These are phyloP conservation scores for Oligia latruncula DNA, from an alignment of 2,888 invertebrate species.

Conservation along the genomic window DNA sequence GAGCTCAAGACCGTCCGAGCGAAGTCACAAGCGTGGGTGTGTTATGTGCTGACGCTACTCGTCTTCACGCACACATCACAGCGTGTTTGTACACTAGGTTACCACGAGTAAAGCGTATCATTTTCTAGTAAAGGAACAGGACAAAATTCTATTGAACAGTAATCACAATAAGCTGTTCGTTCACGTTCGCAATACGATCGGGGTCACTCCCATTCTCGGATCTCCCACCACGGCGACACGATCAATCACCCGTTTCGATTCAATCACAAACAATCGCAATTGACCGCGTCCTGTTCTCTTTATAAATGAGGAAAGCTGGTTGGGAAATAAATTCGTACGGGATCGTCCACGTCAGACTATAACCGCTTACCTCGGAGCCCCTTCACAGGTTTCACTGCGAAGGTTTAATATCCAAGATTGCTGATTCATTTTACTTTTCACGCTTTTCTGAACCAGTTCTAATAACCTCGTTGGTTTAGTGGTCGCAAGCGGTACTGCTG, in stretches of 20 bases:
- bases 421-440: constrained; percentile 39
- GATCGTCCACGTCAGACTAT: constrained; percentile 22
- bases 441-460: constrained; percentile 6
- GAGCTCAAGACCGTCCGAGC: background rate
- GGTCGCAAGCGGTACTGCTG: too few species aligned
- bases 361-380: constrained; percentile 42
- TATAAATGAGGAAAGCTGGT: constrained; percentile 56
- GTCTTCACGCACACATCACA: background rate
- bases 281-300: constrained; percentile 65
- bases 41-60: background rate
- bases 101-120: background rate
- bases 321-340: constrained; percentile 57
- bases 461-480: too few species aligned
- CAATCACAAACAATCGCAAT: constrained; percentile 69
- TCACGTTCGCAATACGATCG: constrained; percentile 41
- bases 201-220: constrained; percentile 40
- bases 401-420: constrained; percentile 44
- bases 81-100: background rate
- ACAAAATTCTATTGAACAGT: constrained; percentile 42
- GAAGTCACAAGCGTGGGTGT: background rate
- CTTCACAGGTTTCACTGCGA: constrained; percentile 42
- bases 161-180: constrained; percentile 34
- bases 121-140: constrained; percentile 4
- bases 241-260: constrained; percentile 67
- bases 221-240: constrained; percentile 50